These are phyloP conservation scores for Drosophila acutilabella DNA, from an alignment of 2,888 invertebrate genomes.

Conservation along the genomic window DNA sequence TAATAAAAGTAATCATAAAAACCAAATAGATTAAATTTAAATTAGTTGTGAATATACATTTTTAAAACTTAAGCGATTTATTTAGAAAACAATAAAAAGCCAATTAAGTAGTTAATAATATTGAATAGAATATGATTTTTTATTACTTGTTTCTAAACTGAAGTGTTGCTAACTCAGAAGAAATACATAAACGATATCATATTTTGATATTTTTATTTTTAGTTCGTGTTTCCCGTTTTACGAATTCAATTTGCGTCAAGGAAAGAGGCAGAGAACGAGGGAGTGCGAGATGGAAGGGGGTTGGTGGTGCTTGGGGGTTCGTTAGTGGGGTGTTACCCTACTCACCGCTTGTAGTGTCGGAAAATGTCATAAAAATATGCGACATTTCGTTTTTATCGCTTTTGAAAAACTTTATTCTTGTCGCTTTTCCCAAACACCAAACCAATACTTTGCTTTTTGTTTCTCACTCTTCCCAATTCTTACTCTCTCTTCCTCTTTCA, in stretches of 20 bases:
- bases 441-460: constrained; percentile 30
- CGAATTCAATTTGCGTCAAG: constrained; percentile 70
- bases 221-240: constrained; percentile 38
- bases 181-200: constrained; percentile 19
- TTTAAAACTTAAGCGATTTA: too few species aligned
- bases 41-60: too few species aligned
- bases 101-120: too few species aligned
- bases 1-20: background rate
- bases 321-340: constrained; percentile 26
- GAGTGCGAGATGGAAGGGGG: background rate
- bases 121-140: background rate
- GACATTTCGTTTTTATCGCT: constrained; percentile 86
- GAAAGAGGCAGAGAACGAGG: constrained; percentile 7
- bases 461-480: background rate
- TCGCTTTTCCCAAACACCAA: constrained; percentile 41
- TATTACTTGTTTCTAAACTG: background rate
- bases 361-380: constrained; percentile 85
- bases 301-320: background rate
- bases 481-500: too few species aligned
- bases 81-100: too few species aligned
- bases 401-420: constrained; percentile 84
- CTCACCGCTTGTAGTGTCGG: constrained; percentile 53
- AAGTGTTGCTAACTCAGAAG: too few species aligned
- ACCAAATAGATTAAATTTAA: background rate
- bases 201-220: constrained; percentile 26